Conservation (phyloP, 2,888 invertebrate species). For the Agrilus biguttatus region DNA sequence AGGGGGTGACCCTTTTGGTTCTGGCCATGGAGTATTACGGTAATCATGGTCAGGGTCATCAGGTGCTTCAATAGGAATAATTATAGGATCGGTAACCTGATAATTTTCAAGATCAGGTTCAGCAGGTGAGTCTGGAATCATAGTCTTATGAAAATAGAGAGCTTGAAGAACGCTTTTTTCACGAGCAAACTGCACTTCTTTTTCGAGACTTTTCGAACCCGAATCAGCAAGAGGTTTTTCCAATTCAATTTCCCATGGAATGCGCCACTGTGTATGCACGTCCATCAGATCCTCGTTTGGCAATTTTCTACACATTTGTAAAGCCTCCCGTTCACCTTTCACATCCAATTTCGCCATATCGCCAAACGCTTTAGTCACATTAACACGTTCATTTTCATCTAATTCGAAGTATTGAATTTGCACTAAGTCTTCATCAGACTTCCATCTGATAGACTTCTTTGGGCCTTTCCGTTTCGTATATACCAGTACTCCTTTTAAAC, state of each 20-base stretch:
- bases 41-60: slow-evolving; percentile 74
- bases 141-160: slow-evolving; percentile 63
- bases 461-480: slow-evolving; percentile 62
- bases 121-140: slow-evolving; percentile 74
- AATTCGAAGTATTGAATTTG: slow-evolving; percentile 82
- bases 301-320: slow-evolving; percentile 61
- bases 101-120: slow-evolving; percentile 80
- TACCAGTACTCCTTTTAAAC: slow-evolving; percentile 60
- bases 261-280: slow-evolving; percentile 63
- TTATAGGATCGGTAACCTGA: slow-evolving; percentile 58
- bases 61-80: slow-evolving; percentile 81
- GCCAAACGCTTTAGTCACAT: slow-evolving; percentile 81
- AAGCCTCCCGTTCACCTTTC: slow-evolving; percentile 69
- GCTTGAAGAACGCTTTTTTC: slow-evolving; percentile 75
- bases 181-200: slow-evolving; percentile 71
- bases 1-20: slow-evolving; percentile 57
- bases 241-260: slow-evolving; percentile 53
- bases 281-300: slow-evolving; percentile 69
- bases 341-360: slow-evolving; percentile 88
- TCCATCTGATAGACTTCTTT: slow-evolving; percentile 64
- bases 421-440: slow-evolving; percentile 63
- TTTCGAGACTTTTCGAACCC: slow-evolving; percentile 73
- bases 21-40: slow-evolving; percentile 67
- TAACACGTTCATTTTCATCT: slow-evolving; percentile 91
- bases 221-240: slow-evolving; percentile 50